Percentiles rank a stretch among this genome's conserved stretches.
Conservation (phyloP, 2,797 vertebrate species). For the Galaxias olidus region DNA sequence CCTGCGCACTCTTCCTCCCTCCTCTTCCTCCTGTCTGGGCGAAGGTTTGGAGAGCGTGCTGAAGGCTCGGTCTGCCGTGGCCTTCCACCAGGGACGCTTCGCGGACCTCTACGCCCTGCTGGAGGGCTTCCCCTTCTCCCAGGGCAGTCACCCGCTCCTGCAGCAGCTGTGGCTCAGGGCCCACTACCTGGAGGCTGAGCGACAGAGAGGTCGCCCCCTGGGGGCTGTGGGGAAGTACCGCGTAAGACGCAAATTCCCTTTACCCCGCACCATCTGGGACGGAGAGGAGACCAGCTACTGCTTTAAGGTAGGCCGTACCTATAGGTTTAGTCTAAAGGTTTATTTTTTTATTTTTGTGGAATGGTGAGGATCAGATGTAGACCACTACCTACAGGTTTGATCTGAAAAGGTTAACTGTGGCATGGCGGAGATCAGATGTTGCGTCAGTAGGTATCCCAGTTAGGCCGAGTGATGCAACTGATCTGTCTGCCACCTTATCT, state of each 20-base stretch:
- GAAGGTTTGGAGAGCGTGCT: conserved; percentile 62
- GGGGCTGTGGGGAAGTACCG: conserved; percentile 76
- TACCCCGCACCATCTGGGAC: conserved; percentile 74
- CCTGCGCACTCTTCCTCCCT: conserved; percentile 59
- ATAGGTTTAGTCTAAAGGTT: not conserved
- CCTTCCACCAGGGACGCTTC: conserved; percentile 72
- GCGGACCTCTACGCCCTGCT: conserved; percentile 67
- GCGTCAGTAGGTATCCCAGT: too few relatives aligned
- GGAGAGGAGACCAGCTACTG: conserved; percentile 77
- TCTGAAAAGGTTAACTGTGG: too few relatives aligned
- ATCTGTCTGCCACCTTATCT: too few relatives aligned
- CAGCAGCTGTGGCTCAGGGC: conserved; percentile 76
- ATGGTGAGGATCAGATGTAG: too few relatives aligned
- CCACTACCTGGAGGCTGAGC: conserved; percentile 71
- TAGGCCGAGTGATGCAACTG: too few relatives aligned
- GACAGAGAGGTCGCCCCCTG: conserved; percentile 68
- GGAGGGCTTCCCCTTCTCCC: conserved; percentile 67
- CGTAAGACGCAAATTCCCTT: conserved; percentile 70
- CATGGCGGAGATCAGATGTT: too few relatives aligned
- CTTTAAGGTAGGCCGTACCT: conserved; percentile 62
- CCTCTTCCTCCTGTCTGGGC: conserved; percentile 25
- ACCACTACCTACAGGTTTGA: too few relatives aligned
- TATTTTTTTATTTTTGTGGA: not conserved
- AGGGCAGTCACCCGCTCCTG: conserved; percentile 65
- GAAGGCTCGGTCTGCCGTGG: conserved; percentile 67